Conservation (phyloP, 2,888 invertebrate species). For the Halocaridina rubra region DNA sequence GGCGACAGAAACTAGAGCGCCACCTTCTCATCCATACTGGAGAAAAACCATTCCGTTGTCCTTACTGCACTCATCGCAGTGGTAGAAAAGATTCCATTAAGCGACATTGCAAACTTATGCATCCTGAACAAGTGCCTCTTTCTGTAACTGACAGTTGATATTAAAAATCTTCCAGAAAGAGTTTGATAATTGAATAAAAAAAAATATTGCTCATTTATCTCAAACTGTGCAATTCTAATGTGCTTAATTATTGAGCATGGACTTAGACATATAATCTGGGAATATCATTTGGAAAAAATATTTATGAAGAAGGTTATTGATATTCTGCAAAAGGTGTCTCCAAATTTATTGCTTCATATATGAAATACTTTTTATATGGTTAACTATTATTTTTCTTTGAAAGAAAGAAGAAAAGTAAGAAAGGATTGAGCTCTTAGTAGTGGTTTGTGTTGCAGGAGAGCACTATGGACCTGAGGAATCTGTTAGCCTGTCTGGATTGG, state of each 20-base stretch:
- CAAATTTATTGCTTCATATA: no score
- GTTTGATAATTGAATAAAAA: no score
- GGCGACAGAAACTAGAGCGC: constrained; percentile 60
- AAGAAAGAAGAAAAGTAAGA: no score
- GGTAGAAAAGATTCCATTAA: constrained; percentile 57
- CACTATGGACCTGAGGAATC: constrained; percentile 37
- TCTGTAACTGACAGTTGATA: constrained; percentile 27
- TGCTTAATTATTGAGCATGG: no score
- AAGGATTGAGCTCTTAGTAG: constrained; percentile 42
- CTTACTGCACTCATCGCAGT: constrained; percentile 51
- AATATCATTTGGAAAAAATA: no score
- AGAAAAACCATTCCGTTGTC: constrained; percentile 56
- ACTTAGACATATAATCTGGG: no score
- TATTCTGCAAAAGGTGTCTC: no score
- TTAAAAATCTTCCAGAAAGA: not conserved
- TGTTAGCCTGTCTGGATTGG: constrained; percentile 60
- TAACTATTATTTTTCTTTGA: no score
- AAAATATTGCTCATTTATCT: no score
- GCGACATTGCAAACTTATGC: constrained; percentile 50
- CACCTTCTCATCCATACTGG: constrained; percentile 56
- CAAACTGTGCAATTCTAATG: no score
- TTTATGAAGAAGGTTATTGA: no score
- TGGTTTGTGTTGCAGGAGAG: constrained; percentile 59
- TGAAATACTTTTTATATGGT: no score
- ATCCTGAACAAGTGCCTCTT: constrained; percentile 49